These are phyloP conservation scores for Mirza zaza DNA, from an alignment of 2,113 vertebrate species.

Conservation along the genomic window DNA sequence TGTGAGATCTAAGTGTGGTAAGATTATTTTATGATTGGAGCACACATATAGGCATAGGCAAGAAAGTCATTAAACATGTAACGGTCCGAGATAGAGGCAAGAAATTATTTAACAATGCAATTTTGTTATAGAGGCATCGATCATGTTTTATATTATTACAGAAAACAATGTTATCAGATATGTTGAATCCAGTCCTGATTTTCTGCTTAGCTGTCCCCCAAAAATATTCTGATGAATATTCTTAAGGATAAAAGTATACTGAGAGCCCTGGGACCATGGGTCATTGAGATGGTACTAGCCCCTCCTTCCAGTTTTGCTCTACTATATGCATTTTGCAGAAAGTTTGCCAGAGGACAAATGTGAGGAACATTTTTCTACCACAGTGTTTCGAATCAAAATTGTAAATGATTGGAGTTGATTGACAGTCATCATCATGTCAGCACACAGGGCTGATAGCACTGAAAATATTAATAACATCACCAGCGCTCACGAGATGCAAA, in stretches of 20 bases:
- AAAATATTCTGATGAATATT: not conserved
- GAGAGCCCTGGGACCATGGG: not conserved
- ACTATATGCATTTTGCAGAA: not conserved
- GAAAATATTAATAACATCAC: conserved; percentile 21
- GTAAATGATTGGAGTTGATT: conserved; percentile 27
- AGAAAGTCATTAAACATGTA: not conserved
- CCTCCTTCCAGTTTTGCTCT: not conserved
- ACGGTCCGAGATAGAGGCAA: not conserved
- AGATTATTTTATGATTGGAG: not conserved
- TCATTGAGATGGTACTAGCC: not conserved
- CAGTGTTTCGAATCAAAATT: not conserved
- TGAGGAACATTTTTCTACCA: not conserved
- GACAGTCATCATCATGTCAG: conserved; percentile 44
- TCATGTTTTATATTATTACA: not conserved
- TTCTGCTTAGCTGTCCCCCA: not conserved
- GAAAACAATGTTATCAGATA: not conserved
- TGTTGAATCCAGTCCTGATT: not conserved
- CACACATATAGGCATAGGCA: not conserved
- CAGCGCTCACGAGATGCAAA: not conserved
- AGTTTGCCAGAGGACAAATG: conserved; percentile 28
- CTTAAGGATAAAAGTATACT: not conserved
- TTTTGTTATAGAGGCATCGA: not conserved
- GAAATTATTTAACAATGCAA: not conserved
- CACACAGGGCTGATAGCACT: not conserved
- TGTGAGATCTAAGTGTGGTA: not conserved